phyloP scores from a whole-genome alignment of 2,113 vertebrate species.

The Sinosuthora webbiana region DNA sequence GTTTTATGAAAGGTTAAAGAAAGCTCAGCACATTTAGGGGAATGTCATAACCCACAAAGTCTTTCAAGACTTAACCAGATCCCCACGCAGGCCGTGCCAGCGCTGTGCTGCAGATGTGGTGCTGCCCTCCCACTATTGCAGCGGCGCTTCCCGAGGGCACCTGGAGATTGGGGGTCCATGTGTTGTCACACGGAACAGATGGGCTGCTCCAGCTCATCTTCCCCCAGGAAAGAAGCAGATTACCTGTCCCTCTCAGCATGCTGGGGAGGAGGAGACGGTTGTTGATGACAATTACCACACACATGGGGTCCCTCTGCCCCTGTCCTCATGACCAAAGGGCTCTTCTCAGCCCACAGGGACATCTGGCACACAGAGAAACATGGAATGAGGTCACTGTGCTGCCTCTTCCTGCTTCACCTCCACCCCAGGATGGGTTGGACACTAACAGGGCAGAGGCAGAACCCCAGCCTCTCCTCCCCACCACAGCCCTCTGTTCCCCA shows the following conservation, averaged over 20 bases:
- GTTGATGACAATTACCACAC: not conserved
- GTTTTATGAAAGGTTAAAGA: constrained; percentile 99
- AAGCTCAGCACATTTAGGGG: constrained; percentile 99
- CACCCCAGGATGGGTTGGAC: not conserved
- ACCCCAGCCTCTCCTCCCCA: not conserved
- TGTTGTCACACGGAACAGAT: not conserved
- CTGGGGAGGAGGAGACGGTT: rapidly evolving
- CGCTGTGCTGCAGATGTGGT: not conserved
- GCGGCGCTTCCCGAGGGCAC: not conserved
- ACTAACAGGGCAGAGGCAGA: rapidly evolving
- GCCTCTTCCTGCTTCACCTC: not conserved
- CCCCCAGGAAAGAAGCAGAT: not conserved
- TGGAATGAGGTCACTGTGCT: rapidly evolving
- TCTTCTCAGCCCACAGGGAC: not conserved
- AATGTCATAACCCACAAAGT: constrained; percentile 89
- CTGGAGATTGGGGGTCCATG: not conserved
- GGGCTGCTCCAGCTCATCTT: not conserved
- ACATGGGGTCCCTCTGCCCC: not conserved
- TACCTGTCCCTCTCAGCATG: not conserved
- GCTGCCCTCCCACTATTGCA: not conserved
- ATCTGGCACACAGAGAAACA: not conserved
- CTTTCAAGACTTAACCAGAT: constrained; percentile 82
- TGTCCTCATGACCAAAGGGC: not conserved
- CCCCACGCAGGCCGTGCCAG: constrained; percentile 73
- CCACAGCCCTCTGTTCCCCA: not conserved